Evolutionary conservation across 1,140 invertebrate genomes (phyloP).

Genomic region (Chlorops oryzae): DNA sequence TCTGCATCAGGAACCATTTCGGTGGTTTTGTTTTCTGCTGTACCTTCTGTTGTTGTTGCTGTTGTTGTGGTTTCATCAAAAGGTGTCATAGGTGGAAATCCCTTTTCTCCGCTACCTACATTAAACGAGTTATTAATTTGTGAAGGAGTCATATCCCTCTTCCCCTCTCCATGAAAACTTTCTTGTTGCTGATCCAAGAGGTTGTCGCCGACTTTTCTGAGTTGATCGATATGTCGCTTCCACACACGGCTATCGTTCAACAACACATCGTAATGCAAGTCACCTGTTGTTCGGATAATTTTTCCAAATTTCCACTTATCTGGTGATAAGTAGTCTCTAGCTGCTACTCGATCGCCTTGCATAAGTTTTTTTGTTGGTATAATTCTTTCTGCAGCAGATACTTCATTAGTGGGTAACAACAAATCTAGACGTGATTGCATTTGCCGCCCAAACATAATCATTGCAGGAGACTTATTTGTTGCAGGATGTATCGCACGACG

Average conservation of each 20-base stretch:
- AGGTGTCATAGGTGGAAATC: too few relatives aligned
- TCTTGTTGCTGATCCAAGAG: too few relatives aligned
- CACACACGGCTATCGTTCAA: constrained; percentile 14
- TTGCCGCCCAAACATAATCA: constrained; percentile 16
- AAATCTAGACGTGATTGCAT: constrained; percentile 13
- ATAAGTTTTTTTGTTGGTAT: neutral
- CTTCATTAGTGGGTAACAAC: constrained; percentile 2
- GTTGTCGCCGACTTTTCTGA: constrained; percentile 11
- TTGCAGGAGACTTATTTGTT: constrained; percentile 14
- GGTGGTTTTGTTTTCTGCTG: too few relatives aligned
- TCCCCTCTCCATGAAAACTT: too few relatives aligned
- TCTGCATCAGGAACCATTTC: too few relatives aligned
- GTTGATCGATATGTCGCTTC: constrained; percentile 21
- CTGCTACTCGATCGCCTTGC: neutral
- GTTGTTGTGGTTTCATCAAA: too few relatives aligned
- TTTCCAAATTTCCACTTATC: constrained; percentile 17
- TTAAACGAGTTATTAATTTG: too few relatives aligned
- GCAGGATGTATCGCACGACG: constrained; percentile 13
- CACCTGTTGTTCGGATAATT: constrained; percentile 13
- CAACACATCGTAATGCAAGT: constrained; percentile 17
- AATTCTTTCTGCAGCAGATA: neutral
- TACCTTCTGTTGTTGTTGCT: too few relatives aligned
- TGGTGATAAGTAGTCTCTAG: constrained; percentile 7
- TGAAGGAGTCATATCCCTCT: too few relatives aligned
- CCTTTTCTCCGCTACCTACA: too few relatives aligned